Percentiles rank a stretch among this genome's conserved stretches.
Evolutionary conservation across 2,888 invertebrate species (phyloP).

Genomic region (Byasa hedistus): DNA sequence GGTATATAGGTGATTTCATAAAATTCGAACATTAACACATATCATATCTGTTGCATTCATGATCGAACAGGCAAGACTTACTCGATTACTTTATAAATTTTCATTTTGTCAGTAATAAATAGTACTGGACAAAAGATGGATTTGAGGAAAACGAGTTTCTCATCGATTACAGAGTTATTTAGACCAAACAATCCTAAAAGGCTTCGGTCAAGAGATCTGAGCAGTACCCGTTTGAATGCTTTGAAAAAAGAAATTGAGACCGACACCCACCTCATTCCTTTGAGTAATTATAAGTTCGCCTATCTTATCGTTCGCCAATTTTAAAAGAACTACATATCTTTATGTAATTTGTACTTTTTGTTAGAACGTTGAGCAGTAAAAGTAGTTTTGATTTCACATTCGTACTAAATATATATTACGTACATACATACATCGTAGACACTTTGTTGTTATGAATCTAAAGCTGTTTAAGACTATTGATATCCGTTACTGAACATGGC

Average conservation of each 20-base stretch:
- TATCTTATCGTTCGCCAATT: not conserved
- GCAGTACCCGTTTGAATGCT: constrained; percentile 73
- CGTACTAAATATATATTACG: no score
- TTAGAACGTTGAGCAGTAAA: not conserved
- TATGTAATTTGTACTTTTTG: not conserved
- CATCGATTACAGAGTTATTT: constrained; percentile 66
- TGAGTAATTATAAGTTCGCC: constrained; percentile 51
- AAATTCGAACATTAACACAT: not conserved
- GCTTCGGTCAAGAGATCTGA: constrained; percentile 57
- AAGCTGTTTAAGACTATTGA: no score
- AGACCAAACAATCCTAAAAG: constrained; percentile 63
- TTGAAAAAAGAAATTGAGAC: constrained; percentile 81
- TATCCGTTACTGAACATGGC: no score
- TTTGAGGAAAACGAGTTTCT: constrained; percentile 50
- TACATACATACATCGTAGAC: no score
- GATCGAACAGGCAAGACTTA: constrained; percentile 21
- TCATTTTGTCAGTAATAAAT: not conserved
- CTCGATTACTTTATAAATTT: constrained; percentile 29
- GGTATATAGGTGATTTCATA: no score
- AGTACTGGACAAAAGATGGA: constrained; percentile 41
- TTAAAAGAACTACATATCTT: not conserved
- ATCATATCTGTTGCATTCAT: not conserved
- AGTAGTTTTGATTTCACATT: not conserved
- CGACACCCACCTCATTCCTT: constrained; percentile 73
- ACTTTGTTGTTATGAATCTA: not conserved